Conservation (phyloP, 92 coral and sea anemone genomes). For the Muricea muricata region DNA sequence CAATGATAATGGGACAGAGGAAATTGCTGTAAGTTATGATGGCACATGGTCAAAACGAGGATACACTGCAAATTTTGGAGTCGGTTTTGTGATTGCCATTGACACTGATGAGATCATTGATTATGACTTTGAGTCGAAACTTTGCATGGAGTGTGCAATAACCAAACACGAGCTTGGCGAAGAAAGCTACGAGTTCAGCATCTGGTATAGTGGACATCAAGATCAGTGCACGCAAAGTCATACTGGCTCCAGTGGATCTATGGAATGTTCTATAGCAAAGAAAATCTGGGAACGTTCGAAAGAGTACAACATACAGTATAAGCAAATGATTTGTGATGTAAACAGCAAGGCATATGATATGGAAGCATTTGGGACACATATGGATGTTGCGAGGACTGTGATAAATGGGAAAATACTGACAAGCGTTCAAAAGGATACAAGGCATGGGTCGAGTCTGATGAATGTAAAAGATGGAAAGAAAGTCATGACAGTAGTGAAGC, state of each 20-base stretch:
- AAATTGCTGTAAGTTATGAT: conserved; percentile 52
- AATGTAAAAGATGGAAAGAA: conserved; percentile 33
- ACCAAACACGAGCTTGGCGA: conserved; percentile 26
- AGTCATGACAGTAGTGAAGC: conserved; percentile 36
- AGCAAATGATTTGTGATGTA: conserved; percentile 59
- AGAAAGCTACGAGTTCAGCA: conserved; percentile 20
- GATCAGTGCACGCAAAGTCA: conserved; percentile 46
- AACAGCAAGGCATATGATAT: conserved; percentile 48
- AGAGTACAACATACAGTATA: conserved; percentile 29
- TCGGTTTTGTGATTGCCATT: conserved; percentile 41
- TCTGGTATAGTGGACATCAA: conserved; percentile 34
- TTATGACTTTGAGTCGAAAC: conserved; percentile 36
- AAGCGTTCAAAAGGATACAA: conserved; percentile 33
- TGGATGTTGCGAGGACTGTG: conserved; percentile 56
- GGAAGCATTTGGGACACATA: conserved; percentile 49
- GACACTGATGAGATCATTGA: conserved; percentile 48
- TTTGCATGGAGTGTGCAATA: conserved; percentile 13
- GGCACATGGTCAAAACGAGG: conserved; percentile 62
- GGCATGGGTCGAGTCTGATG: conserved; percentile 43
- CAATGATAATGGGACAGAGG: background rate
- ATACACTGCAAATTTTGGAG: conserved; percentile 43
- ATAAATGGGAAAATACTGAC: conserved; percentile 49
- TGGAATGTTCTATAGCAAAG: conserved; percentile 50
- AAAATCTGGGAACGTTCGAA: conserved; percentile 28
- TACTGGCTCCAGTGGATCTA: conserved; percentile 51